phyloP scores from a whole-genome alignment of 2,113 vertebrate species.

The Melanocharis versteri region DNA sequence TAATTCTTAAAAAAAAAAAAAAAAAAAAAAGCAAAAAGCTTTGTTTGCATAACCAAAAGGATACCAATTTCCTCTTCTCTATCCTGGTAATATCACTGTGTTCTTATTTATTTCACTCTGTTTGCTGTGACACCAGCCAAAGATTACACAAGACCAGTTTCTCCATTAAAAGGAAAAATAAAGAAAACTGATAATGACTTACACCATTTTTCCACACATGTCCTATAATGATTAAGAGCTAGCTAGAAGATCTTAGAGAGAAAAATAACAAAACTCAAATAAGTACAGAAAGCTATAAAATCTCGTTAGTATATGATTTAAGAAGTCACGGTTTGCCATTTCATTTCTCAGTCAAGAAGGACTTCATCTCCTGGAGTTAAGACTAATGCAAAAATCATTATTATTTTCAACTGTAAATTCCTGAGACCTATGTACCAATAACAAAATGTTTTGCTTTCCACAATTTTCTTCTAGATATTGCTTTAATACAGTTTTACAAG shows the following conservation, averaged over 20 bases:
- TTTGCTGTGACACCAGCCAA: neutral
- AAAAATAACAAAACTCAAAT: neutral
- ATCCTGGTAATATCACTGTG: neutral
- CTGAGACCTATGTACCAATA: neutral
- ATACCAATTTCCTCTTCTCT: neutral
- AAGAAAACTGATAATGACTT: neutral
- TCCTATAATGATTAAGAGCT: neutral
- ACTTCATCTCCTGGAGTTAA: neutral
- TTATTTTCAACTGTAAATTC: slow-evolving; percentile 21
- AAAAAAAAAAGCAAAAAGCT: too few species aligned
- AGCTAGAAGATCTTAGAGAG: neutral
- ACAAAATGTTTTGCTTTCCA: neutral
- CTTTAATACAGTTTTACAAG: slow-evolving; percentile 28
- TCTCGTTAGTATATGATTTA: neutral
- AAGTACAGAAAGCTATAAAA: neutral
- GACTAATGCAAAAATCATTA: slow-evolving; percentile 16
- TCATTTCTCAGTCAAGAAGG: neutral
- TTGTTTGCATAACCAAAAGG: neutral
- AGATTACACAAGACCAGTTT: neutral
- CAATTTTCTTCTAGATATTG: slow-evolving; percentile 36
- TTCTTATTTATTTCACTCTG: neutral
- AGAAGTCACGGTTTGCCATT: neutral
- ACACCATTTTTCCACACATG: neutral
- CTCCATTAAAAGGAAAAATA: neutral
- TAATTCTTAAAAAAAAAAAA: too few species aligned